Evolutionary conservation across 1,140 invertebrate species (phyloP).

Genomic region (Zaprionus vittiger): DNA sequence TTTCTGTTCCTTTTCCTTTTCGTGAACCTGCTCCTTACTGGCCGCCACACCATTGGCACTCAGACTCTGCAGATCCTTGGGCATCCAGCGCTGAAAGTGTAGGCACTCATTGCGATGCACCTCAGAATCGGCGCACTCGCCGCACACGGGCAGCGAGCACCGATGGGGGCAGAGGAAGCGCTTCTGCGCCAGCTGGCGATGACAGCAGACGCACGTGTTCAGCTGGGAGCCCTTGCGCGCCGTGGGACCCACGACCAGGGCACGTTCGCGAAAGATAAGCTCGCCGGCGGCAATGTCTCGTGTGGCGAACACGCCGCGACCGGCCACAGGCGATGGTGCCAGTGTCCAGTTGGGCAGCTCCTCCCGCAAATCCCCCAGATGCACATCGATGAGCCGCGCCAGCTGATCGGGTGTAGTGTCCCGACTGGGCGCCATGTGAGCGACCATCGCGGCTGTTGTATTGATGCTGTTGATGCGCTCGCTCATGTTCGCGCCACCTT

Average conservation of each 20-base stretch:
- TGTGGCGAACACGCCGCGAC: slow-evolving; percentile 88
- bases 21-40: slow-evolving; percentile 8
- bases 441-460: slow-evolving; percentile 64
- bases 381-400: slow-evolving; percentile 74
- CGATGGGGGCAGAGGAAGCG: slow-evolving; percentile 84
- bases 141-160: slow-evolving; percentile 84
- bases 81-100: slow-evolving; percentile 86
- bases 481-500: slow-evolving; percentile 6
- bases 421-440: slow-evolving; percentile 71
- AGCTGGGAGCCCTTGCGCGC: slow-evolving; percentile 75
- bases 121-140: slow-evolving; percentile 86
- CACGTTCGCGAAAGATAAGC: slow-evolving; percentile 88
- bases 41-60: neutral
- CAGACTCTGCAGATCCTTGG: slow-evolving; percentile 76
- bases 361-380: slow-evolving; percentile 74
- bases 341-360: slow-evolving; percentile 73
- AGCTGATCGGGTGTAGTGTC: slow-evolving; percentile 73
- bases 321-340: slow-evolving; percentile 64
- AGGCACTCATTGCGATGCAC: slow-evolving; percentile 87
- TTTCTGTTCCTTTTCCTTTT: neutral
- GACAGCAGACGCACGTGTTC: slow-evolving; percentile 79
- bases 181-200: slow-evolving; percentile 78
- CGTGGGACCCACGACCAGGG: slow-evolving; percentile 88
- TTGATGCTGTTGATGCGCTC: slow-evolving; percentile 47
- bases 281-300: slow-evolving; percentile 88